phyloP scores from a whole-genome alignment of 2,888 invertebrate genomes.

The Pyralis farinalis region DNA sequence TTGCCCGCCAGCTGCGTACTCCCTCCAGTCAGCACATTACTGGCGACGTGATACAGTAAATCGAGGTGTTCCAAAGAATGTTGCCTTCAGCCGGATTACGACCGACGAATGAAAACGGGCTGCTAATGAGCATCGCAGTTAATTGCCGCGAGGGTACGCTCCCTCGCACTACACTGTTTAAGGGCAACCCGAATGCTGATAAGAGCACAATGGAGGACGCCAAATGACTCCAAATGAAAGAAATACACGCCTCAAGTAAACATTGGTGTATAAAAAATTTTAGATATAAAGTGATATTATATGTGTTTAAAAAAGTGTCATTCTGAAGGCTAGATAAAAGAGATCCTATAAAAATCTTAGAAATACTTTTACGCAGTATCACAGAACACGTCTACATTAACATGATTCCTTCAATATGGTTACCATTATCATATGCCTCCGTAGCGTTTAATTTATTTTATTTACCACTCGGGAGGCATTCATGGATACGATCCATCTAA shows the following conservation, averaged over 20 bases:
- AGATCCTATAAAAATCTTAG: too few species aligned
- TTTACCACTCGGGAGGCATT: too few species aligned
- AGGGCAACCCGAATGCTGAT: conserved; percentile 47
- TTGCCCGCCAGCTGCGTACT: conserved; percentile 32
- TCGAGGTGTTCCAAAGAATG: conserved; percentile 56
- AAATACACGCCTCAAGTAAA: conserved; percentile 19
- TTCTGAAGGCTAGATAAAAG: too few species aligned
- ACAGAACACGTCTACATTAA: too few species aligned
- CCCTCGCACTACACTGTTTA: conserved; percentile 39
- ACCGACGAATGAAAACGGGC: conserved; percentile 64
- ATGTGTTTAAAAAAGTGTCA: too few species aligned
- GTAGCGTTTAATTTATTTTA: too few species aligned
- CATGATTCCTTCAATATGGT: too few species aligned
- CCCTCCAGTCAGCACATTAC: conserved; percentile 55
- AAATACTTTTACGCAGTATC: too few species aligned
- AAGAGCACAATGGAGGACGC: conserved; percentile 46
- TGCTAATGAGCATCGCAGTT: conserved; percentile 71
- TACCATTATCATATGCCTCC: too few species aligned
- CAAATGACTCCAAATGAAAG: conserved; percentile 36
- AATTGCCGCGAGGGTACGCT: conserved; percentile 49
- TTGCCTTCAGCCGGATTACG: conserved; percentile 54
- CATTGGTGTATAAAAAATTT: too few species aligned
- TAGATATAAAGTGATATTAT: too few species aligned
- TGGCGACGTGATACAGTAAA: conserved; percentile 52
- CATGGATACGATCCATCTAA: too few species aligned